Percentiles rank a stretch among this genome's conserved stretches.
phyloP scores from a whole-genome alignment of 1,140 invertebrate genomes.

The Anagrus nilaparvatae region DNA sequence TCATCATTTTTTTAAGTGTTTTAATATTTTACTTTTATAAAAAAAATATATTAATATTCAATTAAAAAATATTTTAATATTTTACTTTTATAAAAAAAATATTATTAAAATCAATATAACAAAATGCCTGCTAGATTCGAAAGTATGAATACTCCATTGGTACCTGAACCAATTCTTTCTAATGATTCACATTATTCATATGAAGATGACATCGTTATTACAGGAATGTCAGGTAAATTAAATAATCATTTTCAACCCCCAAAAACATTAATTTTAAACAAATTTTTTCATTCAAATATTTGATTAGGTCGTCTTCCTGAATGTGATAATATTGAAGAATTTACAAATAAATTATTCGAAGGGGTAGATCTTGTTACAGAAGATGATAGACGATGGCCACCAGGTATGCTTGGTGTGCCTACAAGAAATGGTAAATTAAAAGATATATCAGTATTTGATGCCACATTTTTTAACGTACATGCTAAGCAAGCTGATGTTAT shows the following conservation, averaged over 20 bases:
- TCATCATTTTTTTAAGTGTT: too few species aligned
- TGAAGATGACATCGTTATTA: slow-evolving; percentile 74
- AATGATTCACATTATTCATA: slow-evolving; percentile 7
- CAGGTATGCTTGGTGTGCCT: slow-evolving; percentile 71
- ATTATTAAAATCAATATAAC: neutral
- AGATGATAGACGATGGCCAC: slow-evolving; percentile 70
- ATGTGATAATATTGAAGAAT: slow-evolving; percentile 78
- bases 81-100: too few species aligned
- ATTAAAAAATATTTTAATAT: too few species aligned
- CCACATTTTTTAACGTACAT: slow-evolving; percentile 88
- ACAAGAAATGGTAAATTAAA: slow-evolving; percentile 81
- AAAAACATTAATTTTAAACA: neutral
- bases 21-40: too few species aligned
- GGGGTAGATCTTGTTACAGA: slow-evolving; percentile 83
- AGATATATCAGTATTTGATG: slow-evolving; percentile 78
- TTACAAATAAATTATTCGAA: slow-evolving; percentile 73
- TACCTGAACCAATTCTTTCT: slow-evolving; percentile 23
- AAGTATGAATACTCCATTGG: slow-evolving; percentile 30
- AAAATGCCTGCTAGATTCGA: slow-evolving; percentile 54
- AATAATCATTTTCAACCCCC: neutral
- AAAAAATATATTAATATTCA: too few species aligned
- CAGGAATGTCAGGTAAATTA: slow-evolving; percentile 64
- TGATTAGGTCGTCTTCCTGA: slow-evolving; percentile 67
- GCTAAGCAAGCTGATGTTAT: slow-evolving; percentile 88
- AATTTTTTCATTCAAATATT: neutral